A percentile compares a stretch with the other conserved stretches of the same genome.
Evolutionary conservation across 2,888 invertebrate genomes (phyloP).

Genomic region (Corbicula japonica): DNA sequence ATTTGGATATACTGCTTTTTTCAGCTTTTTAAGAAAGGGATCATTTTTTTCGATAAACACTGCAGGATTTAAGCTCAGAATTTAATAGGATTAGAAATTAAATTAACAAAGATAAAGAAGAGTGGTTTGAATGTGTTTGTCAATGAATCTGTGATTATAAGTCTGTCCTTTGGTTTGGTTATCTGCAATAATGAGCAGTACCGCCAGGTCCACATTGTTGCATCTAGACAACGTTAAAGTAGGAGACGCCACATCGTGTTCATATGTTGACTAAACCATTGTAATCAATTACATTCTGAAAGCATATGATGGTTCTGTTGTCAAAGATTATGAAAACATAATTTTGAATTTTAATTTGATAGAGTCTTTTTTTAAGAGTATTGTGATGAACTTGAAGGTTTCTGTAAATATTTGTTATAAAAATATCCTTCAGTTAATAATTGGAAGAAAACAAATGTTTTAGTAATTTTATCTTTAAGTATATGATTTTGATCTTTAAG

Average conservation of each 20-base stretch:
- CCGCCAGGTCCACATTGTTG: slow-evolving; percentile 2
- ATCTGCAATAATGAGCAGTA: too few relatives aligned
- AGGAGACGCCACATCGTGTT: not conserved
- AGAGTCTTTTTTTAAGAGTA: not conserved
- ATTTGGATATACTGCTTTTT: not conserved
- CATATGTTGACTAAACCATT: not conserved
- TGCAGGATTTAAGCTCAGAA: not conserved
- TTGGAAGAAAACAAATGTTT: not conserved
- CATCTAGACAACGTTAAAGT: slow-evolving; percentile 4
- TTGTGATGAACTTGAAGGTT: not conserved
- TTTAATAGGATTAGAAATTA: not conserved
- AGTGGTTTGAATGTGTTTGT: not conserved
- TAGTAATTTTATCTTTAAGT: not conserved
- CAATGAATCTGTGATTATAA: not conserved
- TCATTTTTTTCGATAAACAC: not conserved
- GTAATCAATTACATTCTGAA: too few relatives aligned
- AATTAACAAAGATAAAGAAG: not conserved
- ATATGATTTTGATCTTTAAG: too few relatives aligned
- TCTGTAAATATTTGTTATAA: not conserved
- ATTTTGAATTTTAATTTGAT: not conserved
- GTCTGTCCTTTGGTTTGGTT: not conserved
- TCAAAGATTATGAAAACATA: not conserved
- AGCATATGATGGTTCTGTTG: not conserved
- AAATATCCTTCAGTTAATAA: slow-evolving; percentile 10
- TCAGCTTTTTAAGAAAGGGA: not conserved